A percentile compares a stretch with the other conserved stretches of the same genome.
Conservation (phyloP, 2,113 vertebrate genomes). For the Crotalus horridus region DNA sequence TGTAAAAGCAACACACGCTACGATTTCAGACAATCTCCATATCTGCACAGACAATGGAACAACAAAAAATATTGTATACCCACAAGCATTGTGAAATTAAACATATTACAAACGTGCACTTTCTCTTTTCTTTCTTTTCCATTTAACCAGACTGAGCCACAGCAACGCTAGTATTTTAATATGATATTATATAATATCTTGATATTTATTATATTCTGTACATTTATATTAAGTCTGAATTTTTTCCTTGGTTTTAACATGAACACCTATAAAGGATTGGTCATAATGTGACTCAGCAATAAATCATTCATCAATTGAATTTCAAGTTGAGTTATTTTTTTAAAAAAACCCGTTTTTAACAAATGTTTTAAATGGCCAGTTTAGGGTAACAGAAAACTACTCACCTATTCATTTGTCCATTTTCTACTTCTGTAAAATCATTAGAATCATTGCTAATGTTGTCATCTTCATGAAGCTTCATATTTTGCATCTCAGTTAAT, state of each 20-base stretch:
- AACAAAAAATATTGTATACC: too few relatives aligned
- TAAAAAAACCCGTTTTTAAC: constrained; percentile 56
- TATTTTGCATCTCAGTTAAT: constrained; percentile 77
- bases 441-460: constrained; percentile 80
- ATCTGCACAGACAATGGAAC: too few relatives aligned
- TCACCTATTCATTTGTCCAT: constrained; percentile 78
- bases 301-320: constrained; percentile 66
- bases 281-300: constrained; percentile 68
- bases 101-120: too few relatives aligned
- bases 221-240: constrained; percentile 64
- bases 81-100: too few relatives aligned
- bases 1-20: too few relatives aligned
- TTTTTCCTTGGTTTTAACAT: constrained; percentile 48
- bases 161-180: not conserved
- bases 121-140: too few relatives aligned
- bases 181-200: constrained; percentile 2
- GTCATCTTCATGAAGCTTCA: constrained; percentile 77
- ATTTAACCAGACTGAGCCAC: too few relatives aligned
- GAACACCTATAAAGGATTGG: constrained; percentile 68
- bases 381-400: constrained; percentile 61
- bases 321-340: constrained; percentile 45
- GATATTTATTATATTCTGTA: constrained; percentile 42
- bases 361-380: constrained; percentile 47
- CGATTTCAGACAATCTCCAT: too few relatives aligned
- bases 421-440: constrained; percentile 77